Percentiles rank a stretch among this genome's conserved stretches.
Evolutionary conservation across 2,888 invertebrate species (phyloP).

Genomic region (Xestobium rufovillosum): DNA sequence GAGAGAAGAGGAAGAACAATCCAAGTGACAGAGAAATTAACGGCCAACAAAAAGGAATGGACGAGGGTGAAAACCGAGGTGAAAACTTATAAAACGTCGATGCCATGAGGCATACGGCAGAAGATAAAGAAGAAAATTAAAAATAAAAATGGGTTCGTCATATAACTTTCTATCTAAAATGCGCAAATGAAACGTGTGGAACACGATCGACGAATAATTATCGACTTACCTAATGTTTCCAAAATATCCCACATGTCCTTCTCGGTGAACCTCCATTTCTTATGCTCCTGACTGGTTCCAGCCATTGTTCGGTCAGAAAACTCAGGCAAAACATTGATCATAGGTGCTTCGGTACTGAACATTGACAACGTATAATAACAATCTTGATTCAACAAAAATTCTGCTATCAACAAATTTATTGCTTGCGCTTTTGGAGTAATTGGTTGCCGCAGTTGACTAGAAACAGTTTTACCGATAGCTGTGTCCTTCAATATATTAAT

Average conservation of each 20-base stretch:
- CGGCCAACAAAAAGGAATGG: too few species aligned
- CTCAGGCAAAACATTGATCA: constrained; percentile 36
- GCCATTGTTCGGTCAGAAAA: constrained; percentile 15
- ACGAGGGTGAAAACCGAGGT: too few species aligned
- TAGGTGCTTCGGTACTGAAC: constrained; percentile 53
- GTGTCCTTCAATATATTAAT: constrained; percentile 49
- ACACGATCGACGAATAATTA: too few species aligned
- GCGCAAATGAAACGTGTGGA: too few species aligned
- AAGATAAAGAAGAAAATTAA: too few species aligned
- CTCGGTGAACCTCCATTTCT: constrained; percentile 40
- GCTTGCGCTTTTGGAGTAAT: constrained; percentile 51
- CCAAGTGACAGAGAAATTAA: too few species aligned
- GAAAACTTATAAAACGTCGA: too few species aligned
- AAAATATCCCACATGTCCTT: constrained; percentile 48
- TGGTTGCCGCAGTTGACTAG: constrained; percentile 31
- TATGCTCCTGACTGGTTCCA: not conserved
- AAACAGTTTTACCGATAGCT: constrained; percentile 38
- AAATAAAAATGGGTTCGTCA: too few species aligned
- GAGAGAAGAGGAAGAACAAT: too few species aligned
- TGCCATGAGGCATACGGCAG: too few species aligned
- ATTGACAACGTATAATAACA: constrained; percentile 54
- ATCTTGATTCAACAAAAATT: constrained; percentile 51
- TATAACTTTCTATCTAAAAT: too few species aligned
- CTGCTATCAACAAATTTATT: constrained; percentile 53
- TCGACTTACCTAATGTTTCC: constrained; percentile 34